phyloP scores from a whole-genome alignment of 2,113 vertebrate species.

The Gopherus flavomarginatus region DNA sequence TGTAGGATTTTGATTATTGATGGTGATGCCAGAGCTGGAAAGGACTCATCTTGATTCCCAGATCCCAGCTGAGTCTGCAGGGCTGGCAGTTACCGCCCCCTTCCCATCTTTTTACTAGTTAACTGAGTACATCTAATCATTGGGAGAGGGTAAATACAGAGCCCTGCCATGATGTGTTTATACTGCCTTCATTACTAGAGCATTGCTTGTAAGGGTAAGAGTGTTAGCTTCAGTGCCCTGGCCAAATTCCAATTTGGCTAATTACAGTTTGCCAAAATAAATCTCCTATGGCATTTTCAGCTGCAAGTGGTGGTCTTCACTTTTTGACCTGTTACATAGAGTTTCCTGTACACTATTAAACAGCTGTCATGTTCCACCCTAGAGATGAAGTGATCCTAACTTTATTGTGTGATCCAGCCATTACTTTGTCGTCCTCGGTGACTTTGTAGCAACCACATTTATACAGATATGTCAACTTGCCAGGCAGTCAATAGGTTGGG shows the following conservation, averaged over 20 bases:
- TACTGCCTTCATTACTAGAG: accelerated
- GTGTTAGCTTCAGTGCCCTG: neutral
- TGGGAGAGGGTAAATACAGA: neutral
- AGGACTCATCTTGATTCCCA: accelerated
- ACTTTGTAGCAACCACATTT: neutral
- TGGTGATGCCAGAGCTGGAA: neutral
- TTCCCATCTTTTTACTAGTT: too few species aligned
- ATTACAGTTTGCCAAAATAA: too few species aligned
- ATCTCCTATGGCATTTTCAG: neutral
- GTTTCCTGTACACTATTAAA: neutral
- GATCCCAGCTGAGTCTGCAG: accelerated
- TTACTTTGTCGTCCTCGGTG: neutral
- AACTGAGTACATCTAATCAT: neutral
- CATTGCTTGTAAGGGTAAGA: accelerated
- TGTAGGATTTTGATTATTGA: neutral
- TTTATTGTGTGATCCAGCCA: neutral
- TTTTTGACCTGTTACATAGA: accelerated
- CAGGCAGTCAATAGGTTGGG: too few species aligned
- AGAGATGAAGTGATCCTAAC: neutral
- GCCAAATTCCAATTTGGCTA: neutral
- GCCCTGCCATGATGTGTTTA: accelerated
- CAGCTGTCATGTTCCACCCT: neutral
- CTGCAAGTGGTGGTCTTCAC: accelerated
- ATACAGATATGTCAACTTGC: neutral
- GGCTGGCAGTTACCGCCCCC: accelerated